phyloP scores from a whole-genome alignment of 2,113 vertebrate species.

The Oostethus manadensis region DNA sequence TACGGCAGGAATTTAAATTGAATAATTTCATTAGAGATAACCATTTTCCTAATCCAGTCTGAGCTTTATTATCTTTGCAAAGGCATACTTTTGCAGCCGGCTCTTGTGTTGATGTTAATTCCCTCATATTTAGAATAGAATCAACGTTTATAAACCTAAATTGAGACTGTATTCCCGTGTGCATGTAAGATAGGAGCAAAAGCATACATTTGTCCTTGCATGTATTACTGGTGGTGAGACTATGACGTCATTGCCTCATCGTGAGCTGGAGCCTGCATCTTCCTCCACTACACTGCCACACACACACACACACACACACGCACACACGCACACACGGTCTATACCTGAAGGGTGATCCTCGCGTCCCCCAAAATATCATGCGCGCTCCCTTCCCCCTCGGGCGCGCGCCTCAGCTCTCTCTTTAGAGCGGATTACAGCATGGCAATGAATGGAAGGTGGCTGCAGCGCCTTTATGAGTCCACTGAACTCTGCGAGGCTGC shows the following conservation, averaged over 20 bases:
- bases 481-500: constrained; percentile 37
- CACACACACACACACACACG: too few relatives aligned
- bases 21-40: too few relatives aligned
- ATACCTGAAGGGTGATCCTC: constrained; percentile 41
- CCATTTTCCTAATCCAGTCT: too few relatives aligned
- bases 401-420: constrained; percentile 46
- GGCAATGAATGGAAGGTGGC: constrained; percentile 50
- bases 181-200: background rate
- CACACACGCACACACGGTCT: constrained; percentile 30
- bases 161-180: background rate
- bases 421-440: constrained; percentile 61
- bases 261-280: constrained; percentile 16
- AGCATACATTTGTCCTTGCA: background rate
- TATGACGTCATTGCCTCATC: constrained; percentile 29
- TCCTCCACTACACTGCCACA: background rate
- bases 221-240: background rate
- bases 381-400: constrained; percentile 7
- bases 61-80: too few relatives aligned
- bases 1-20: too few relatives aligned
- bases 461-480: constrained; percentile 39
- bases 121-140: background rate
- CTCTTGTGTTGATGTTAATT: background rate
- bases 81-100: background rate
- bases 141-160: background rate
- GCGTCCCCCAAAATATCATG: constrained; percentile 18